Conservation (phyloP, 2,797 vertebrate genomes). For the Caiman crocodilus region DNA sequence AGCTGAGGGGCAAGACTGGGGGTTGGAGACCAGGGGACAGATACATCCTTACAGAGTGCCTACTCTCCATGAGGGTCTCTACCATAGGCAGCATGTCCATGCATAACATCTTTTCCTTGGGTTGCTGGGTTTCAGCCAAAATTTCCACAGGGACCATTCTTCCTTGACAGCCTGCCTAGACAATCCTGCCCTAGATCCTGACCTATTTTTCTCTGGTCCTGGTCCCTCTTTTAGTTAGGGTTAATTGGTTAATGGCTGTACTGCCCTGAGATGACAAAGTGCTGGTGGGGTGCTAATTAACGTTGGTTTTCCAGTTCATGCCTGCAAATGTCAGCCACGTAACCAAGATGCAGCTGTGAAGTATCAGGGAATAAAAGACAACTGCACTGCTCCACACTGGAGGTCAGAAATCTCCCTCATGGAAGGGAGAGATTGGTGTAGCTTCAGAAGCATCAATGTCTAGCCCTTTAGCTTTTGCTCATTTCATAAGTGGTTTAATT, state of each 20-base stretch:
- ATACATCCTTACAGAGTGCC: neutral
- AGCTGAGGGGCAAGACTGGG: too few relatives aligned
- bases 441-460: neutral
- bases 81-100: too few relatives aligned
- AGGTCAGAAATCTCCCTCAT: neutral
- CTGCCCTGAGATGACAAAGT: neutral
- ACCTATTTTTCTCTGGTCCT: neutral
- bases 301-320: neutral
- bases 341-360: fast-evolving
- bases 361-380: neutral
- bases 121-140: neutral
- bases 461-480: neutral
- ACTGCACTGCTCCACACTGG: neutral
- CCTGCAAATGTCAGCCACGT: fast-evolving
- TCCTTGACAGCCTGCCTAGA: neutral
- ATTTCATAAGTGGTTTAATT: fast-evolving
- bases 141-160: neutral
- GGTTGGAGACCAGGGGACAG: too few relatives aligned
- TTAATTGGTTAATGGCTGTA: fast-evolving
- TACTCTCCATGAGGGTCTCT: fast-evolving
- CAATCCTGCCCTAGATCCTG: neutral
- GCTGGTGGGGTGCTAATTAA: neutral
- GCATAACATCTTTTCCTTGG: too few relatives aligned
- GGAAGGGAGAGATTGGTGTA: fast-evolving
- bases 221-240: neutral